phyloP scores from a whole-genome alignment of 2,888 invertebrate species.

The Agrochola lota region DNA sequence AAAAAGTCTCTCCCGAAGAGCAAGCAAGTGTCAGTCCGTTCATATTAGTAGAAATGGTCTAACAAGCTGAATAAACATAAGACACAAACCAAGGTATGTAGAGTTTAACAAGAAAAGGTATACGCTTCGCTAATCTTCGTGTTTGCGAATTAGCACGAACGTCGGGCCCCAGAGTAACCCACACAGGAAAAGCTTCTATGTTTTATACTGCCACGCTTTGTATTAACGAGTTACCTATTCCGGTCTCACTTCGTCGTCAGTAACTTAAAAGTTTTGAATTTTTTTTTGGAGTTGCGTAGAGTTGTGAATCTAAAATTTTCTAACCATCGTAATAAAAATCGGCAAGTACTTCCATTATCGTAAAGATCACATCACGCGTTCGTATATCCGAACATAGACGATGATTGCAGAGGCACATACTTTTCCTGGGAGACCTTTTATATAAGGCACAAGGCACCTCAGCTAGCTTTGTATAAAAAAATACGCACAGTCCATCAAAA shows the following conservation, averaged over 20 bases:
- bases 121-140: neutral
- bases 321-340: neutral
- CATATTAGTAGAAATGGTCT: neutral
- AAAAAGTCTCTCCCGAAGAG: neutral
- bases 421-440: neutral
- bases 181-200: neutral
- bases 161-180: neutral
- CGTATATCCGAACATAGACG: neutral
- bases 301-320: neutral
- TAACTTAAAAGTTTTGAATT: neutral
- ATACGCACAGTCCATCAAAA: neutral
- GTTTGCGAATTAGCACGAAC: neutral
- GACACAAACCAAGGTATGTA: neutral
- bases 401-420: neutral
- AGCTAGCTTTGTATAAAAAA: neutral
- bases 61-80: neutral
- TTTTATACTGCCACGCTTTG: neutral
- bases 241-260: neutral
- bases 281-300: too few relatives aligned
- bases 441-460: neutral
- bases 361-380: neutral
- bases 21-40: neutral
- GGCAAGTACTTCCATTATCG: neutral
- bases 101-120: neutral
- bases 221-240: neutral